Percentiles rank a stretch among this genome's conserved stretches.
These are phyloP conservation scores for Hypotaenidia philippensis DNA, from an alignment of 2,797 vertebrate genomes.

Conservation along the genomic window DNA sequence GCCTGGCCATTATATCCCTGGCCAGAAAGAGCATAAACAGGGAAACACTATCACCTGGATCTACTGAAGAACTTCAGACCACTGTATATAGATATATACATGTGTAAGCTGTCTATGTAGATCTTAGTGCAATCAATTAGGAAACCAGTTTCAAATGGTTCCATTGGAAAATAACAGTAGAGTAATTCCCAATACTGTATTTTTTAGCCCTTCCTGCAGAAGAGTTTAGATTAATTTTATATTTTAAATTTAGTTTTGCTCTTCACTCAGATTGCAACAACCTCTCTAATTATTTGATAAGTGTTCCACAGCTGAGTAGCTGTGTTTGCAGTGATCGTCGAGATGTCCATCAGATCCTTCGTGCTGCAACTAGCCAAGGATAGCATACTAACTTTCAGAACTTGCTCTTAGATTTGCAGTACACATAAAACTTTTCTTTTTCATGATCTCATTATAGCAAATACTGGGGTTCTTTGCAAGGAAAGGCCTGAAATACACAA, in stretches of 20 bases:
- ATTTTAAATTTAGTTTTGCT: background rate
- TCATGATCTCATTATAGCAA: background rate
- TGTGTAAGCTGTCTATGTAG: background rate
- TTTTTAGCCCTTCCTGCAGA: background rate
- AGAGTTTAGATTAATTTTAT: background rate
- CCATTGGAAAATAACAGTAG: background rate
- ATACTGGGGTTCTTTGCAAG: background rate
- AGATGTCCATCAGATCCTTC: background rate
- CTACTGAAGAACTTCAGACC: background rate
- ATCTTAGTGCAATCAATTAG: background rate
- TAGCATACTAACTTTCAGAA: background rate
- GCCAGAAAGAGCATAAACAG: background rate
- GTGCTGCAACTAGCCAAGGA: background rate
- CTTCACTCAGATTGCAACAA: background rate
- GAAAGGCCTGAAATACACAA: background rate
- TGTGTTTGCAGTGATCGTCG: background rate
- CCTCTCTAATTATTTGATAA: background rate
- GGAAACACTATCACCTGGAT: background rate
- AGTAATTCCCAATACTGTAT: background rate
- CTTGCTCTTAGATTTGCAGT: background rate
- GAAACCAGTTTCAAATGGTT: background rate
- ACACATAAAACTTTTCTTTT: background rate
- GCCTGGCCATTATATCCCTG: background rate
- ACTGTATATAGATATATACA: background rate
- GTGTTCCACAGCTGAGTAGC: background rate